Conservation (phyloP, 2,113 vertebrate species). For the Canis aureus region DNA sequence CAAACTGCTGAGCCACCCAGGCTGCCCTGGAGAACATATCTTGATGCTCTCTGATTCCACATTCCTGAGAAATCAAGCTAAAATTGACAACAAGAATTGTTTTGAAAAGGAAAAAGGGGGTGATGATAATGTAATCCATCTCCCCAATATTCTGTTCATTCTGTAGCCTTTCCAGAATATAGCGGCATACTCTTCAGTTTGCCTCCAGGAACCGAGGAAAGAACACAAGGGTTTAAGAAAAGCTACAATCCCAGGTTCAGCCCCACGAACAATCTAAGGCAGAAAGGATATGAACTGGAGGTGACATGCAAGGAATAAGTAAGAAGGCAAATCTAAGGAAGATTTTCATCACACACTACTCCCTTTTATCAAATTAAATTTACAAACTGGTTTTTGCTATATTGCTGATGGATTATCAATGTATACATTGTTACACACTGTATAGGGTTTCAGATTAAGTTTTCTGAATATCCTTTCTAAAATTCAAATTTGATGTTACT, state of each 20-base stretch:
- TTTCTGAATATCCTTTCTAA: conserved; percentile 62
- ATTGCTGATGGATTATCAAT: background rate
- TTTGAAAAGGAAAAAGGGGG: background rate
- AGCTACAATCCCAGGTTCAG: background rate
- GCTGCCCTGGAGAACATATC: background rate
- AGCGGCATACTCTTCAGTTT: conserved; percentile 15
- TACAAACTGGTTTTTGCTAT: conserved; percentile 25
- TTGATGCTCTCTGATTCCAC: background rate
- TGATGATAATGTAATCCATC: background rate
- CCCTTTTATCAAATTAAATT: background rate
- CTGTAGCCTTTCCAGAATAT: background rate
- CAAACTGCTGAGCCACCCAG: no score
- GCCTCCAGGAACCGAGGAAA: background rate
- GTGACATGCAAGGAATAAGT: background rate
- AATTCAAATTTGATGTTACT: conserved; percentile 52
- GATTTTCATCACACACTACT: background rate
- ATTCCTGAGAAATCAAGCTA: conserved; percentile 36
- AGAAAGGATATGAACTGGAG: background rate
- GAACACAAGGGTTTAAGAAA: conserved; percentile 38
- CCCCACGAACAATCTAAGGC: background rate
- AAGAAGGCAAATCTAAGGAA: background rate
- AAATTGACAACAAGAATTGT: conserved; percentile 44
- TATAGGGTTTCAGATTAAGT: background rate
- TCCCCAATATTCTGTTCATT: background rate
- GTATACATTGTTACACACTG: background rate